Evolutionary conservation across 2,888 invertebrate genomes (phyloP), one percentile per base, ranked within the genome.

Genomic region (Corbicula japonica): DNA sequence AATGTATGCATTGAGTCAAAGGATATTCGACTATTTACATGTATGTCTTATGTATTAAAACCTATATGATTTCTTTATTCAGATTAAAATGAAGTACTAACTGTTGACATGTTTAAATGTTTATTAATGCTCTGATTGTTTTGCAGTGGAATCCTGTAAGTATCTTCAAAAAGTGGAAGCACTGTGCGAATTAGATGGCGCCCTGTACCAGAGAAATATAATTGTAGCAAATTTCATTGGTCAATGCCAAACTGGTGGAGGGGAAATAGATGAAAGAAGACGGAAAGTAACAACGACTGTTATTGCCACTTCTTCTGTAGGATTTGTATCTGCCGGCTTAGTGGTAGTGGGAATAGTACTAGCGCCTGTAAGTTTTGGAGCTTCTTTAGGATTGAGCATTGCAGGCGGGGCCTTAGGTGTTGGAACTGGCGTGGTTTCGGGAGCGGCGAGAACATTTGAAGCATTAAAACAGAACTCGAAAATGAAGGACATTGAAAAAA

Each of bases 231-330:
- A 10, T 8, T 54, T 54, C n/a, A 32, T 26, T 4, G 32, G n/a
- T 15, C 18, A 12, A 5, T 54, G 54, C n/a, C 30, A 28, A 3
- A 10, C 32, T 15, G 54, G 54, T 28, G 54, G 54, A 18, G 12
- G 30, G 1, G 54, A 54, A 54, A 3, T 54, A 10, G 30, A 54
- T n/a, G 54, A 54, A 12, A 54, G 54, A 30, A 28, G 54, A 32
- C 28, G 32, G 30, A 54, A 28, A 3, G 54, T 54, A 3, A 54
- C 54, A 6, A 54, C 54, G 3, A n/a, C 54, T 21, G 54, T 54
- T 2, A 54, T 54, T 28, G 28, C 54, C 10, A 54, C 30, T 54
- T 54, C 54, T 54, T 54, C 54, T 8, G 28, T 30, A 15, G 54
- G 54, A 23, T 32, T 54, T 30, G 54, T 54, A 12, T 54, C 54